Base-by-base conservation (phyloP, 2,888 invertebrate species). In the Gortyna flavago region DNA sequence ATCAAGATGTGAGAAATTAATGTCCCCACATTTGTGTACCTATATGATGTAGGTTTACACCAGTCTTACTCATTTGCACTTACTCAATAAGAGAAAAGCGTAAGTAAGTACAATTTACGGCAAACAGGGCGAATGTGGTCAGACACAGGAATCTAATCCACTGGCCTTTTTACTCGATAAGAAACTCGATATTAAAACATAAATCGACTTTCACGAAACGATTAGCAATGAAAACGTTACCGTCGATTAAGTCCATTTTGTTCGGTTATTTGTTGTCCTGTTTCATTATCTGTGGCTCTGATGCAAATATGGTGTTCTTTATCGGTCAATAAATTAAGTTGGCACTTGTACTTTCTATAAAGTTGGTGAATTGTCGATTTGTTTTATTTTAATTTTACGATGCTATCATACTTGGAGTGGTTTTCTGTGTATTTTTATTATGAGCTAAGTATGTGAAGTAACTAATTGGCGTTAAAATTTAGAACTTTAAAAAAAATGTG, bases 271-370 rank as follows among this genome's bases (percentile, higher is more conserved):
- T 89, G 89, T 88, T 80, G 84, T 75, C 68, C 88, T 72, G 88
- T 86, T 86, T 88, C 86, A 87, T 90, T 91, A 91, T 89, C 87
- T 86, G 67, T 64, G 70, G 80, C 75, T 86, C 87, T 85, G 89
- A 90, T 89, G 88, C 89, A 89, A 90, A 89, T 91, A 90, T 89
- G 86, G 85, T 85, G 85, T 86, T 83, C 77, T 86, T 90, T 91
- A 91, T 89, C 90, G 82, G 77, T 29, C 67, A 81, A 89, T 91
- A 90, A 92, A 90, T 90, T 85, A 87, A 83, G 79, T 81, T 86
- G 88, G 83, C 89, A 89, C 90, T 90, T 89, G 80, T 89, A 89
- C 90, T 91, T 91, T 92, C 90, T 89, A 89, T 87, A 87, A 80
- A 81, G 76, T 73, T 85, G 77, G 85, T 85, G 85, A 86, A 90